Evolutionary conservation across 2,113 vertebrate genomes (phyloP).

Genomic region (Lepus timidus): DNA sequence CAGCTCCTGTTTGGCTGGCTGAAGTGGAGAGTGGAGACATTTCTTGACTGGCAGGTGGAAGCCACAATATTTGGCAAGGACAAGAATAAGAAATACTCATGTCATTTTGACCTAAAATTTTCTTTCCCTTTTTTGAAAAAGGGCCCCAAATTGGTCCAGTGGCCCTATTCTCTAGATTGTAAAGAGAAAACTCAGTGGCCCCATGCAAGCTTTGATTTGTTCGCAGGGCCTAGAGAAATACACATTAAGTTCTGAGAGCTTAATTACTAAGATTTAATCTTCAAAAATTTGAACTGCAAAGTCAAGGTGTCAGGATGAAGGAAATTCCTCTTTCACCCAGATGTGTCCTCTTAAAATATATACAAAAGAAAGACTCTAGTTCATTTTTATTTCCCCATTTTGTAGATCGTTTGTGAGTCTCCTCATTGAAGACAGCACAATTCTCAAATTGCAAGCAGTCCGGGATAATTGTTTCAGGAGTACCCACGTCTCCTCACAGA

Average conservation of each 20-base stretch:
- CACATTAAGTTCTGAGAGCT: background rate
- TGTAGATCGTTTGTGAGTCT: background rate
- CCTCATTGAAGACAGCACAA: background rate
- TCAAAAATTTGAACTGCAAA: background rate
- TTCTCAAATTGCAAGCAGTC: background rate
- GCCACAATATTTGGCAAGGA: slow-evolving; percentile 23
- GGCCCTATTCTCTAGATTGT: background rate
- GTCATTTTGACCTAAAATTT: background rate
- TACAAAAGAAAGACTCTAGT: background rate
- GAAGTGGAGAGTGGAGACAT: background rate
- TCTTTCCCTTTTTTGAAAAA: background rate
- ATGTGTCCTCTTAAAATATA: background rate
- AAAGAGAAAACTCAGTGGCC: background rate
- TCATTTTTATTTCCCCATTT: background rate
- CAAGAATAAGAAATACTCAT: slow-evolving; percentile 43
- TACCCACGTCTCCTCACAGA: background rate
- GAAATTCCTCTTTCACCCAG: background rate
- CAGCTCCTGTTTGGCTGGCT: background rate
- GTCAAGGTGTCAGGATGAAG: slow-evolving; percentile 28
- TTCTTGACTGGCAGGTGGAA: slow-evolving; percentile 16
- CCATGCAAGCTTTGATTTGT: background rate
- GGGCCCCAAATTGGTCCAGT: background rate
- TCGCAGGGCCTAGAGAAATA: background rate
- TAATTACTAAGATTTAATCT: slow-evolving; percentile 10
- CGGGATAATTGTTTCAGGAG: background rate